Base-by-base conservation (phyloP, 2,797 vertebrate genomes). In the Loriculus beryllinus region DNA sequence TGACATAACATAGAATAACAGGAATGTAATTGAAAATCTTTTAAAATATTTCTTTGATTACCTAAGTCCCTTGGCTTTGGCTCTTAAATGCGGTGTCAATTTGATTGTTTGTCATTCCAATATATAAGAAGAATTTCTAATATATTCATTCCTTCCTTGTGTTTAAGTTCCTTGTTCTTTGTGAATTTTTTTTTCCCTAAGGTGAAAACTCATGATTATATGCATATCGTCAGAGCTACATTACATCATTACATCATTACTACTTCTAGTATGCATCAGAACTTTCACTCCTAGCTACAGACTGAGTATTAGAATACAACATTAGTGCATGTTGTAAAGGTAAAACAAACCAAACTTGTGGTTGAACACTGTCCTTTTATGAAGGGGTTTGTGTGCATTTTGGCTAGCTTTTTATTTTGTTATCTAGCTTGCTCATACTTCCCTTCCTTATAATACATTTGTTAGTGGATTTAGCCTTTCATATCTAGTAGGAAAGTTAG, bases 381-480 rank as follows among this genome's bases (percentile, higher is more conserved):
- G 12, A 1, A 42, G 6, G 3, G 3, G 12, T 42, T 59, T 29
- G 10, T 29, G 4, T 0, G 4, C 3, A 31, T 21, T 39, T 56
- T 49, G 23, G 2, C 4, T 51, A 77, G 18, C 1, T 1, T 64
- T 90, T 62, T 57, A 26, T 72, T 40, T 40, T 65, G 2, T 3
- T 75, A 3, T 51, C 81, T 82, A 13, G 49, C 39, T 69, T 45
- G 22, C 12, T 71, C 2, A 29, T 48, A 19, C 1, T 48, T 26
- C 6, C 1, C 63, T 82, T 60, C 5, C 28, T 77, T 54, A 16
- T 6, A 8, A 3, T 33, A 4, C 42, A 33, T 49, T 16, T 83
- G 5, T 31, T 43, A 74, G 5, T 33, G 19, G 25, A 39, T 7
- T 17, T 42, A 59, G 6, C 4, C 21, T 23, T 54, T 67, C 59